phyloP scores from a whole-genome alignment of 2,888 invertebrate genomes.

The Tromatobia lineatoria region DNA sequence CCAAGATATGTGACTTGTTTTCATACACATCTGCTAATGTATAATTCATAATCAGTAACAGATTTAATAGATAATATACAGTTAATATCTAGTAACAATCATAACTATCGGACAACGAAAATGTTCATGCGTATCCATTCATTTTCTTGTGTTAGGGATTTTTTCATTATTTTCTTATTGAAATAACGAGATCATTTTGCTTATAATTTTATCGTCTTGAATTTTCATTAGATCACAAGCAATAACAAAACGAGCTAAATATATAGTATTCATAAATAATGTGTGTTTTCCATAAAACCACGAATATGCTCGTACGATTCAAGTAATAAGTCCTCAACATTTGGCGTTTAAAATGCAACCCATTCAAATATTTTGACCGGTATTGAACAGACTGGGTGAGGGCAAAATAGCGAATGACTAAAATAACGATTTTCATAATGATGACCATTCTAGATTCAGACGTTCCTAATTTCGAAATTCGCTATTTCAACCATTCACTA shows the following conservation, averaged over 20 bases:
- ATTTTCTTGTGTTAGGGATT: slow-evolving; percentile 6
- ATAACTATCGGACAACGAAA: slow-evolving; percentile 28
- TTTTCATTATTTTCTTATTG: not conserved
- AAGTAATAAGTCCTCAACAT: not conserved
- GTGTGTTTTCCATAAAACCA: not conserved
- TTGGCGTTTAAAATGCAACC: not conserved
- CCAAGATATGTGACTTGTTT: slow-evolving; percentile 31
- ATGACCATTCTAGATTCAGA: no score
- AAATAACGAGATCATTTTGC: not conserved
- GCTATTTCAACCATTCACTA: no score
- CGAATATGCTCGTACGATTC: not conserved
- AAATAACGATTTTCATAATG: no score
- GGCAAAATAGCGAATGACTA: no score
- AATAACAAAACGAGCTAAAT: not conserved
- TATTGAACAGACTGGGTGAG: no score
- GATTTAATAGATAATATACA: slow-evolving; percentile 36
- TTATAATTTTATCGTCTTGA: not conserved
- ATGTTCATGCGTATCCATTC: slow-evolving; percentile 14
- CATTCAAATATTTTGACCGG: slow-evolving; percentile 17
- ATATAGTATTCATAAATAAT: not conserved
- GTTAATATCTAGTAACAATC: slow-evolving; percentile 39
- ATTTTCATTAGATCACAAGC: not conserved
- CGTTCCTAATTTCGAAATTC: no score
- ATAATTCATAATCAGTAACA: slow-evolving; percentile 29
- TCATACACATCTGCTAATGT: slow-evolving; percentile 32